phyloP scores from a whole-genome alignment of 1,140 invertebrate genomes.

The Gonioctena quinquepunctata region DNA sequence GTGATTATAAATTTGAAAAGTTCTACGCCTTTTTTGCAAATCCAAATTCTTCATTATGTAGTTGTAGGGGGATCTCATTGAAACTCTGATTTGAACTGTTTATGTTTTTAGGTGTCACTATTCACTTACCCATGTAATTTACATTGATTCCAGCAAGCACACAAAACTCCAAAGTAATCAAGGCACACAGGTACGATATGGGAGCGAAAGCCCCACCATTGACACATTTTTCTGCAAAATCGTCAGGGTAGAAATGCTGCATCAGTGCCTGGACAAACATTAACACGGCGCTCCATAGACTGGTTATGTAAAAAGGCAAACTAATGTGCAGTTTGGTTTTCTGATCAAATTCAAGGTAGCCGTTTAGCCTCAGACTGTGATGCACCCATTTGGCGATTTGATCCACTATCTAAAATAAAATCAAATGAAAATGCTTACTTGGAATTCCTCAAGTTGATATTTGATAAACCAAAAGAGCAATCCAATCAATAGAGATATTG shows the following conservation, averaged over 20 bases:
- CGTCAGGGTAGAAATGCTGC: slow-evolving; percentile 65
- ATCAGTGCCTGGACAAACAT: slow-evolving; percentile 64
- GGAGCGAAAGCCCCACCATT: slow-evolving; percentile 62
- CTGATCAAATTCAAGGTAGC: slow-evolving; percentile 71
- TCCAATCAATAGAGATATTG: too few relatives aligned
- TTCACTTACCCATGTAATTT: slow-evolving; percentile 65
- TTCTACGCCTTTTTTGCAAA: too few relatives aligned
- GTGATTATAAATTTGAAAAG: too few relatives aligned
- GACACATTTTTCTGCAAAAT: slow-evolving; percentile 64
- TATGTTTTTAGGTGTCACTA: too few relatives aligned
- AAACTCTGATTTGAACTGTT: too few relatives aligned
- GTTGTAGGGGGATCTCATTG: too few relatives aligned
- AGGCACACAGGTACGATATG: slow-evolving; percentile 60
- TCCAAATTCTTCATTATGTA: too few relatives aligned
- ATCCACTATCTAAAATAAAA: slow-evolving; percentile 62
- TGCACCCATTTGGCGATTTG: slow-evolving; percentile 63
- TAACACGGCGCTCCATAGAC: slow-evolving; percentile 65
- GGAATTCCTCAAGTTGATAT: too few relatives aligned
- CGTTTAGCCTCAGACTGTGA: slow-evolving; percentile 63
- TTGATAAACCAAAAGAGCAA: too few relatives aligned
- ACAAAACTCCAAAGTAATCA: slow-evolving; percentile 62
- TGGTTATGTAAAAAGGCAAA: slow-evolving; percentile 65
- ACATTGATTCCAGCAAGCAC: slow-evolving; percentile 62
- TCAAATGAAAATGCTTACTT: too few relatives aligned
- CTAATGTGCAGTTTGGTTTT: slow-evolving; percentile 63